phyloP scores from a whole-genome alignment of 2,113 vertebrate genomes.

The Macrotus californicus region DNA sequence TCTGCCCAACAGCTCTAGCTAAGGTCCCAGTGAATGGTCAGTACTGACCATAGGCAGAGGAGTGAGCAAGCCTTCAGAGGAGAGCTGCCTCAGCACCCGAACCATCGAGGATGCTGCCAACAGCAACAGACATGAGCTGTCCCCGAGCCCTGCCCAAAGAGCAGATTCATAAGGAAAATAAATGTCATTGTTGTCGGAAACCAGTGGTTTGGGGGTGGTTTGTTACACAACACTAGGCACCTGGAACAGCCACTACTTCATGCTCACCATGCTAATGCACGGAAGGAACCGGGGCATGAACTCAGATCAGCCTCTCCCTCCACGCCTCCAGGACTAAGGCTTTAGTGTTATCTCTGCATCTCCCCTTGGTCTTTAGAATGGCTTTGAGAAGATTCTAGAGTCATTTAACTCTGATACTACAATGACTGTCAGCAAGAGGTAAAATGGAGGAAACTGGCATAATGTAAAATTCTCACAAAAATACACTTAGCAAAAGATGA shows the following conservation, averaged over 20 bases:
- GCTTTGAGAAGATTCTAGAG: conserved; percentile 33
- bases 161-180: neutral
- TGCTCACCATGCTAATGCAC: neutral
- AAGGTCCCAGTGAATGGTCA: neutral
- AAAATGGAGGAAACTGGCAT: neutral
- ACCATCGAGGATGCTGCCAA: neutral
- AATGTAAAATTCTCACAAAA: conserved; percentile 36
- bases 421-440: conserved; percentile 11
- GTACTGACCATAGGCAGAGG: neutral
- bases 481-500: conserved; percentile 10
- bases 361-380: neutral
- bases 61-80: neutral
- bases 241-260: neutral
- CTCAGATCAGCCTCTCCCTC: neutral
- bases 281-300: neutral
- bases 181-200: neutral
- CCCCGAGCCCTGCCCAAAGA: neutral
- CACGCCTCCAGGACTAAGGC: neutral
- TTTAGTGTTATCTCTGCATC: neutral
- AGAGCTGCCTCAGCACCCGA: neutral
- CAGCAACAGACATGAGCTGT: neutral
- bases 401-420: neutral
- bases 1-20: neutral
- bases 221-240: neutral
- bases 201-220: neutral